Conservation (phyloP, 2,797 vertebrate species). For the Spondyliosoma cantharus region DNA sequence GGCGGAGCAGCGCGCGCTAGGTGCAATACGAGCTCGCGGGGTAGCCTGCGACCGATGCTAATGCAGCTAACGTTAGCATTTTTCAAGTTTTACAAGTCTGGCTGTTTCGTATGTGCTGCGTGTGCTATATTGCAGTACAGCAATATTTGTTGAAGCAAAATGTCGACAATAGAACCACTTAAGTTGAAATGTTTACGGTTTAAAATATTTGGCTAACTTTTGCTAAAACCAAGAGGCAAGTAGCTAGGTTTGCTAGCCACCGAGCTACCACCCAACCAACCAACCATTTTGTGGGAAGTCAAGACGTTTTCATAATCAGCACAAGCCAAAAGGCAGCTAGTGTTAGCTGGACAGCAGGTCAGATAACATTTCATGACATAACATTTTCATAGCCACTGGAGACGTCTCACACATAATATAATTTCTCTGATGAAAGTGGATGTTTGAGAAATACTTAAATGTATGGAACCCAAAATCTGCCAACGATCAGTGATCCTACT, state of each 20-base stretch:
- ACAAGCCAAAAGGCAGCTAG: constrained; percentile 54
- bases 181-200: neutral
- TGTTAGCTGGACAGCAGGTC: constrained; percentile 26
- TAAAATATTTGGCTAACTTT: constrained; percentile 66
- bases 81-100: constrained; percentile 43
- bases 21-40: constrained; percentile 48
- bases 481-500: constrained; percentile 1
- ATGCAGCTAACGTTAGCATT: constrained; percentile 63
- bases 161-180: accelerated
- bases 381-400: neutral
- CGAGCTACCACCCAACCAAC: constrained; percentile 75
- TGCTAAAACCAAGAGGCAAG: constrained; percentile 36
- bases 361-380: neutral
- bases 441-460: neutral
- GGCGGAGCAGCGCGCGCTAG: constrained; percentile 74
- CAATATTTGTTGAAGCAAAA: neutral
- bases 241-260: constrained; percentile 67
- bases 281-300: constrained; percentile 83
- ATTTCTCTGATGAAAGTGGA: neutral
- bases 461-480: neutral
- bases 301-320: constrained; percentile 71
- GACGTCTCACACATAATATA: neutral
- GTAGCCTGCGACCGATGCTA: constrained; percentile 63
- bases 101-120: neutral
- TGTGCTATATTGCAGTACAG: neutral